phyloP scores from a whole-genome alignment of 2,888 invertebrate species.

The Volucella inflata region DNA sequence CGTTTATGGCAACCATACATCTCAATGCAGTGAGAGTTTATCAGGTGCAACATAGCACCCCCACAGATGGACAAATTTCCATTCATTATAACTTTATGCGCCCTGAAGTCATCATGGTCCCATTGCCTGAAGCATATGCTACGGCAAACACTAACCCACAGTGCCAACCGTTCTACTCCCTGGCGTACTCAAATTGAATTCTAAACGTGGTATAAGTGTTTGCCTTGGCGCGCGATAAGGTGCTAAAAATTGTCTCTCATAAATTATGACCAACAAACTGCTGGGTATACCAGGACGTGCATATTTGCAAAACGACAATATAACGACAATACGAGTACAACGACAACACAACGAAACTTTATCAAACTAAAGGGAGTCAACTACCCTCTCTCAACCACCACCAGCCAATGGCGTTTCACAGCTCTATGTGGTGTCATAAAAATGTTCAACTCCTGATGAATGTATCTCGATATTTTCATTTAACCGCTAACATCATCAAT shows the following conservation, averaged over 20 bases:
- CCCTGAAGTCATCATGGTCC: conserved; percentile 52
- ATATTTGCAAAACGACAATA: conserved; percentile 26
- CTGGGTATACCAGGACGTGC: conserved; percentile 25
- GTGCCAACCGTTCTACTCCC: not conserved
- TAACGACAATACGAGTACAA: not conserved
- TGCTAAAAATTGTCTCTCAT: conserved; percentile 58
- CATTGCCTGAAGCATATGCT: conserved; percentile 49
- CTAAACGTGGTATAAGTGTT: conserved; percentile 62
- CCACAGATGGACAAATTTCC: conserved; percentile 58
- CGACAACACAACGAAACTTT: conserved; percentile 23
- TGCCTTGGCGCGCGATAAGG: conserved; percentile 55
- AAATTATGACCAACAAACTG: conserved; percentile 54
- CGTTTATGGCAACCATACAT: conserved; percentile 48
- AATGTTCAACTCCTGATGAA: conserved; percentile 9
- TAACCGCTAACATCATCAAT: conserved; percentile 35
- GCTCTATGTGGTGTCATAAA: conserved; percentile 1
- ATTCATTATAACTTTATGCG: conserved; percentile 67
- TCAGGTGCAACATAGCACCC: conserved; percentile 57
- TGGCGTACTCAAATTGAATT: conserved; percentile 63
- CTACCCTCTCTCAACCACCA: not conserved
- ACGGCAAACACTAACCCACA: conserved; percentile 28
- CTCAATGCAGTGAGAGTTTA: conserved; percentile 35
- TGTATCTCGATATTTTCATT: conserved; percentile 30
- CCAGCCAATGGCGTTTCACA: no score
- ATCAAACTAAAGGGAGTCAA: conserved; percentile 2